These are phyloP conservation scores for Cyprinodon variegatus DNA, from an alignment of 2,113 vertebrate species.

Conservation along the genomic window DNA sequence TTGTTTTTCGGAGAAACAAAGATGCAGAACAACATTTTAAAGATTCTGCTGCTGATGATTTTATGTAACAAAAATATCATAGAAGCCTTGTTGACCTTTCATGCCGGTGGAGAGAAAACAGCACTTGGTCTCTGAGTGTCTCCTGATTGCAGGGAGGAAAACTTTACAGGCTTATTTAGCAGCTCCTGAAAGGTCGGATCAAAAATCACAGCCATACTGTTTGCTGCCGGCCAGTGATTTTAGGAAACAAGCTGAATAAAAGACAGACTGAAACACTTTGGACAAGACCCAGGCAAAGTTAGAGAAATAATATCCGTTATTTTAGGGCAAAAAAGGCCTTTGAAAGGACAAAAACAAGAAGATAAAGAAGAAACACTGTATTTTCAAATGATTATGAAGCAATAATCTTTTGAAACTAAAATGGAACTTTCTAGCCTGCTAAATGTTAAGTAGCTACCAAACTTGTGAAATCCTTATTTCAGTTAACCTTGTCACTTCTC, in stretches of 20 bases:
- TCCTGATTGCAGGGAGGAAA: not conserved
- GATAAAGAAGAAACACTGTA: not conserved
- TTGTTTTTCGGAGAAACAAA: not conserved
- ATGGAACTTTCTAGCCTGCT: no score
- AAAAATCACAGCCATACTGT: not conserved
- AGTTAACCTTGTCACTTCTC: no score
- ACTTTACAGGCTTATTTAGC: not conserved
- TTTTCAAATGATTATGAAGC: not conserved
- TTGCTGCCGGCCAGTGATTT: not conserved
- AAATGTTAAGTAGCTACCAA: not conserved
- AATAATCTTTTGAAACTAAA: not conserved
- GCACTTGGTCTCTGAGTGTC: not conserved
- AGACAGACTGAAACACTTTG: not conserved
- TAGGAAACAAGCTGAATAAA: not conserved
- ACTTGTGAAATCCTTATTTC: not conserved
- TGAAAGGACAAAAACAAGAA: not conserved
- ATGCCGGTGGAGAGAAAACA: not conserved
- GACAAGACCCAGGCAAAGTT: not conserved
- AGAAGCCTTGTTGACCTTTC: not conserved
- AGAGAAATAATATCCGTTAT: not conserved
- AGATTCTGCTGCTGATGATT: not conserved
- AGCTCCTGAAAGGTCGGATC: slow-evolving; percentile 8
- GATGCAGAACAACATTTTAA: not conserved
- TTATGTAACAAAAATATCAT: not conserved
- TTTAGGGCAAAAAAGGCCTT: not conserved